These are phyloP conservation scores for Dasyornis broadbenti DNA, from an alignment of 2,113 vertebrate species.

Conservation along the genomic window DNA sequence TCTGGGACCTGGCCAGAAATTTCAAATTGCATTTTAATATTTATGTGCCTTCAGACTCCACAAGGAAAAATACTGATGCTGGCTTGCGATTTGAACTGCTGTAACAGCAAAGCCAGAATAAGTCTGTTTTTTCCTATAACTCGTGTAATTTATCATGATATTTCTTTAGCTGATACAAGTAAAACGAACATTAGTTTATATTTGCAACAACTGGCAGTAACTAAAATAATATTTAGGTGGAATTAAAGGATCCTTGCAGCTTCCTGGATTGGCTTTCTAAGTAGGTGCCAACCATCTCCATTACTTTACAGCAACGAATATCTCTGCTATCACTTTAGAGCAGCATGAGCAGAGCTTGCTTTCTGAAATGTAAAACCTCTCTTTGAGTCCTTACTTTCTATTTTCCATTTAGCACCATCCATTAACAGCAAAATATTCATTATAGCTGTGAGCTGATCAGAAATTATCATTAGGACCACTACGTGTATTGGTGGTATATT, in stretches of 20 bases:
- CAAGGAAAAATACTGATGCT: background rate
- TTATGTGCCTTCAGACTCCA: conserved; percentile 34
- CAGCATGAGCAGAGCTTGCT: background rate
- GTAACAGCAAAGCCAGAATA: background rate
- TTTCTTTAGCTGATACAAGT: background rate
- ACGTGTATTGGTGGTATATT: background rate
- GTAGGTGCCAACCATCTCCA: background rate
- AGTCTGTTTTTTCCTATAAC: background rate
- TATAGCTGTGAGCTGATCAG: background rate
- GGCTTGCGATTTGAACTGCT: background rate
- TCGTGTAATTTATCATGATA: conserved; percentile 2
- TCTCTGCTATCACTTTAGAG: background rate
- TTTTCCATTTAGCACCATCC: background rate
- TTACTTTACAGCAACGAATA: background rate
- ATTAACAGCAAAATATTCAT: background rate
- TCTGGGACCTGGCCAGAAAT: conserved; percentile 47
- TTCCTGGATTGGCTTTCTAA: background rate
- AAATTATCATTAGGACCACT: background rate
- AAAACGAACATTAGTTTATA: conserved; percentile 7
- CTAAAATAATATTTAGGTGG: conserved; percentile 27
- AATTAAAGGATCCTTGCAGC: background rate
- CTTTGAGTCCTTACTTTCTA: background rate
- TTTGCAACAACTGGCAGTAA: conserved; percentile 28
- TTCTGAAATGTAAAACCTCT: background rate
- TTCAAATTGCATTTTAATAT: conserved; percentile 61